Evolutionary conservation across 2,888 invertebrate genomes (phyloP), one percentile per base, ranked within the genome.

Genomic region (Plagodis dolabraria): DNA sequence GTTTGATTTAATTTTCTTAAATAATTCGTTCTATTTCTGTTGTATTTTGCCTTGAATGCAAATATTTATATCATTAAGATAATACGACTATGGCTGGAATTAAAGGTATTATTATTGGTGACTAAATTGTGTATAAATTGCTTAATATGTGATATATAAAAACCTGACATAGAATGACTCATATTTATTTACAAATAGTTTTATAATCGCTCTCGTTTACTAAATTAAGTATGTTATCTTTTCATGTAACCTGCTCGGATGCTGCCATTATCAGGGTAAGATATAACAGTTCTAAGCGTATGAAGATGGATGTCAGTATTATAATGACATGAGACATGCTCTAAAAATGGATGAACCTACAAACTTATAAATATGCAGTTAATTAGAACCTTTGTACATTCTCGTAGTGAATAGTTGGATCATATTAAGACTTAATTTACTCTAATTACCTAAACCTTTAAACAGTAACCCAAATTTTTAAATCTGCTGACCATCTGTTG

Each of bases 71-170:
- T 22, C 22, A 35, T 22, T 38, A 9, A 48, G 12, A 36, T 5
- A 52, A 52, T 9, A 8, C 36, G 44, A 81, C 61, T 79, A 93
- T 93, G 93, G 92, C 93, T 75, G 93, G 93, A 79, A 89, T 93
- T 48, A 93, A 93, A 87, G 92, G 93, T 93, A 86, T 53, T 48
- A 10, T 8, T 8, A 36, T 36, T 9, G 7, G 5, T 40, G 8
- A 40, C 10, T 40, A 7, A 38, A 38, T 9, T 7, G 7, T 38
- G 38, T 38, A 7, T 9, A 8, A 38, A 36, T 8, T 8, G 36
- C 36, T 36, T 9, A 7, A n/a, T n/a, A n/a, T 35, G 11, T 33
- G 42, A 49, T 50, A 42, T 33, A 9, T 67, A 67, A 70, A 72
- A 76, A 71, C 67, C 69, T 72, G 63, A 53, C 53, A 57, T 53